Percentiles rank a stretch among this genome's conserved stretches.
phyloP scores from a whole-genome alignment of 2,888 invertebrate species.

The Bursaphelenchus okinawaensis region DNA sequence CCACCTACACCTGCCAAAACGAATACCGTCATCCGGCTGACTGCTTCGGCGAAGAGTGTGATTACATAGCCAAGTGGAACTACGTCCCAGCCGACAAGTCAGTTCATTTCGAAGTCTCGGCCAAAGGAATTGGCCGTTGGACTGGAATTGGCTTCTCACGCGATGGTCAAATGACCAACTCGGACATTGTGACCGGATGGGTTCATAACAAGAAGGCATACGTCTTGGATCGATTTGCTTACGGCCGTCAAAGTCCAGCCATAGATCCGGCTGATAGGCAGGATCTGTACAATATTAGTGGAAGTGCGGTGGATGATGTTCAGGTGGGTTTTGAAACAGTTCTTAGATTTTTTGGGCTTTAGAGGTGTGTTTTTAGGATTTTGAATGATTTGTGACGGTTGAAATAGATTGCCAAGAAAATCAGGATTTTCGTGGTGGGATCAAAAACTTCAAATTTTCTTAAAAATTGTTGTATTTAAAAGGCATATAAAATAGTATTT shows the following conservation, averaged over 20 bases:
- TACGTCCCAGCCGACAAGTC: conserved; percentile 38
- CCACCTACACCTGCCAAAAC: conserved; percentile 36
- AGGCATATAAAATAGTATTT: too few species aligned
- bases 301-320: conserved; percentile 49
- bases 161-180: conserved; percentile 53
- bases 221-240: conserved; percentile 55
- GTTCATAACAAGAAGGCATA: conserved; percentile 53
- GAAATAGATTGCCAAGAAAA: neutral
- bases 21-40: conserved; percentile 55
- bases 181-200: conserved; percentile 57
- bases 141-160: conserved; percentile 58
- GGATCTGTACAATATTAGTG: conserved; percentile 50
- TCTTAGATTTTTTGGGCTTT: neutral
- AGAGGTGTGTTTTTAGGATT: neutral
- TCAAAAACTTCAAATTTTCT: too few species aligned
- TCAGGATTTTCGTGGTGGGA: too few species aligned
- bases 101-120: conserved; percentile 54
- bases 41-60: conserved; percentile 50
- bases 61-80: conserved; percentile 56
- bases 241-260: conserved; percentile 55
- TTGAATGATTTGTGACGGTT: neutral
- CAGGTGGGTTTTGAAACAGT: too few species aligned
- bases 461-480: too few species aligned
- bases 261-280: conserved; percentile 55
- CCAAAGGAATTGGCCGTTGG: conserved; percentile 56